Base-by-base conservation (phyloP, 2,797 vertebrate species). In the Gymnopithys bicolor region DNA sequence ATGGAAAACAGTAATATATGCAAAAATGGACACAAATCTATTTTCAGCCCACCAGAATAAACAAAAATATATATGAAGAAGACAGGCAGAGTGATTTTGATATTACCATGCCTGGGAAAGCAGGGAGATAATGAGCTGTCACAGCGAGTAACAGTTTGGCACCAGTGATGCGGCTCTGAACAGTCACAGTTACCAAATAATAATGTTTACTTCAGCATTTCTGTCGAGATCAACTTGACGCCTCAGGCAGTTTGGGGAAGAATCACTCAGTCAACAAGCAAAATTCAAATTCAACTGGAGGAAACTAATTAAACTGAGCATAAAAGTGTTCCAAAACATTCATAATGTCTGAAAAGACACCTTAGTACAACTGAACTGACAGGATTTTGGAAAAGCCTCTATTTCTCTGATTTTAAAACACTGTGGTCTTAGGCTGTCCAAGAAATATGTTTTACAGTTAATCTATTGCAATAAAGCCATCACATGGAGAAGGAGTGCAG, bases 101-200 rank as follows among this genome's bases (percentile, higher is more conserved):
- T 93, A 63, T 63, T n/a, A 37, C 30, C 0, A 1, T 80, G 84
- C 73, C 45, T n/a, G 49, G 84, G 63, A 93, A 93, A 43, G 46
- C 63, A 74, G 67, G 69, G 76, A 85, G 81, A 92, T 97, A 95
- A 96, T 94, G 90, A 97, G 84, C 88, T 95, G 95, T 96, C 95
- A 94, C 15, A 89, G 74, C 1, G 0, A 80, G 84, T 77, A 93
- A 80, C 68, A 67, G 71, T 69, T 90, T n/a, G 10, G 93, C 88
- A 90, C 77, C 70, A 79, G 67, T 30, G 84, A 95, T 58, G 88
- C 10, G 3, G 64, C 78, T 88, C 86, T 46, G 77, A 92, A 90
- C 4, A 35, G 84, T 67, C 30, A 4, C 77, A 92, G 90, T 84
- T 64, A 87, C 94, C 81, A 89, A 87, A 93, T 87, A 90, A 89